These are phyloP conservation scores for Aplochiton taeniatus DNA, from an alignment of 2,797 vertebrate species.

Conservation along the genomic window DNA sequence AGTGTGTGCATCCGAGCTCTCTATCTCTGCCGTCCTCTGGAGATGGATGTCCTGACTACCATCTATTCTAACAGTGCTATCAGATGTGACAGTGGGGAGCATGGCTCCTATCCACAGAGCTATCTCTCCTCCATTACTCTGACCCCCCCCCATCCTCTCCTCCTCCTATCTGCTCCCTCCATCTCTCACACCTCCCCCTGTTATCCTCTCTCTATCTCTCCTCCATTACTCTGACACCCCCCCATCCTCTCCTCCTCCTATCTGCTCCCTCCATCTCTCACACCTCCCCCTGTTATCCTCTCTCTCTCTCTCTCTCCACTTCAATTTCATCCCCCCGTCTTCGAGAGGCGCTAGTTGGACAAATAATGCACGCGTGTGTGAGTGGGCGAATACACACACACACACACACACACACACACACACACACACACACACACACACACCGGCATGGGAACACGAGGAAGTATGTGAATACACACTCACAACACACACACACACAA, in stretches of 20 bases:
- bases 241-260: not conserved
- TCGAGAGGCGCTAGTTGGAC: too few relatives aligned
- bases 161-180: not conserved
- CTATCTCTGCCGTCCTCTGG: too few relatives aligned
- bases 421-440: not conserved
- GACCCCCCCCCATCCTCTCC: not conserved
- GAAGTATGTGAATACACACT: too few relatives aligned
- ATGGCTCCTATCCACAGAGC: not conserved
- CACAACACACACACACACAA: too few relatives aligned
- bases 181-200: not conserved
- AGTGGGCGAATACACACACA: too few relatives aligned
- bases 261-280: not conserved
- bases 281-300: not conserved
- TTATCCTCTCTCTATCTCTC: not conserved
- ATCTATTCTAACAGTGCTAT: not conserved
- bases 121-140: slow-evolving; percentile 1
- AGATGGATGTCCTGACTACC: not conserved
- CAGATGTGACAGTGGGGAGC: not conserved
- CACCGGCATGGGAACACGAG: too few relatives aligned
- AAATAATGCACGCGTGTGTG: too few relatives aligned
- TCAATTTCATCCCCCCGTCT: slow-evolving; percentile 1
- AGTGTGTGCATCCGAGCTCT: too few relatives aligned
- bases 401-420: not conserved
- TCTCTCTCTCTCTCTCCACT: not conserved
- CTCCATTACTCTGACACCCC: not conserved